Evolutionary conservation across 2,113 vertebrate species (phyloP), one percentile per base, ranked within the genome.

Genomic region (Brachyhypopomus gauderio): DNA sequence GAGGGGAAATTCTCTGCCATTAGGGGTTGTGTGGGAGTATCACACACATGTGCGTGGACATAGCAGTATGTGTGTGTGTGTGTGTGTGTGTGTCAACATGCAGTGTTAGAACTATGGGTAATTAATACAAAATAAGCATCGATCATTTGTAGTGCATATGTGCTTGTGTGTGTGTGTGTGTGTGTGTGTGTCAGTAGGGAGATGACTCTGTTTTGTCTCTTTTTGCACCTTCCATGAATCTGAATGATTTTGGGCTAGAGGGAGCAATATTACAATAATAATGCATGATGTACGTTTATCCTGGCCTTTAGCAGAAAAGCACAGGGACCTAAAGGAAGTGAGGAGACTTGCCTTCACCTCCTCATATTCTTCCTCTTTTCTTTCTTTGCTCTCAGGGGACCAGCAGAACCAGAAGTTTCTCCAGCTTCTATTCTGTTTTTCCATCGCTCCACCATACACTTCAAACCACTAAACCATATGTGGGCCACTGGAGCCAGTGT

Each of bases 361-460:
- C 69, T 45, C 48, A 17, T 36, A 69, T 69, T 34, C 30, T 69
- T 17, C 34, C 36, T 69, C 56, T 25, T 30, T 30, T 63, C 58
- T 72, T 81, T 69, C 36, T 60, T 11, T 60, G 67, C n/a, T 62
- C 8, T 23, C 64, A n/a, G 25, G 60, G 19, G 41, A 71, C 48
- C 45, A 67, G 69, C 45, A 77, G 66, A 73, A 12, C 41, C 70
- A 34, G 41, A 16, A 71, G 58, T 27, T 81, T 20, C 72, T 83
- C 86, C 78, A 81, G 77, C 69, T 72, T 83, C 84, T 85, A 70
- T 16, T 64, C 75, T 20, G 22, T 76, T 76, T 82, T 77, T 71
- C 73, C 78, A 71, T 83, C 60, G 25, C 45, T 86, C 84, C n/a
- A 84, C 58, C 78, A 52, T 75, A 45, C 60, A n/a, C 72, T n/a